Conservation (phyloP, 2,888 invertebrate species). For the Epirrhoe tristata region DNA sequence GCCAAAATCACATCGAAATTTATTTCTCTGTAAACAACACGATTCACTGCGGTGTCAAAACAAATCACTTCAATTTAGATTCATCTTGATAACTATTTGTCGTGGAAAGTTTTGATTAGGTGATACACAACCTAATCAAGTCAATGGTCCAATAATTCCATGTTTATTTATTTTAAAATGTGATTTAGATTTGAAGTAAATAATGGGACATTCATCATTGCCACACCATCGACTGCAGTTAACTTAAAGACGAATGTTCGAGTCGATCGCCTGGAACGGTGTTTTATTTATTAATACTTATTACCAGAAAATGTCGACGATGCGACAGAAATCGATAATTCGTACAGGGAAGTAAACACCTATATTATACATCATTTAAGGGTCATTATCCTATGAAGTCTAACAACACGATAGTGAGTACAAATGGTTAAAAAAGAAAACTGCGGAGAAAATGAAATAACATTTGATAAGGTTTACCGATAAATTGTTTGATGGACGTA, state of each 20-base stretch:
- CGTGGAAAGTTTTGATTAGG: constrained; percentile 4
- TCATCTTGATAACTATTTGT: not conserved
- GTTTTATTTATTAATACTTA: constrained; percentile 35
- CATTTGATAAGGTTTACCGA: not conserved
- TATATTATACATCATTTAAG: not conserved
- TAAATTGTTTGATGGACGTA: not conserved
- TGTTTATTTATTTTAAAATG: too few relatives aligned
- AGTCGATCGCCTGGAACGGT: constrained; percentile 8
- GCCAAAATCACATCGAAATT: too few relatives aligned
- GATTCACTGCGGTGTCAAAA: not conserved
- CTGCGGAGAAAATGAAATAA: not conserved
- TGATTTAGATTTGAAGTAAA: not conserved
- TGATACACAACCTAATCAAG: not conserved
- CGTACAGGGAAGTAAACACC: constrained; percentile 32
- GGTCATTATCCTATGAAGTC: constrained; percentile 1
- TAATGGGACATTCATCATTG: constrained; percentile 22
- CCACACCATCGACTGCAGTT: constrained; percentile 25
- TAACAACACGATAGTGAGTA: not conserved
- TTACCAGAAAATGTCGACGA: constrained; percentile 37
- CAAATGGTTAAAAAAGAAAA: not conserved
- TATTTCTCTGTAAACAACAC: too few relatives aligned
- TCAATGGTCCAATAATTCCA: not conserved
- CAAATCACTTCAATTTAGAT: not conserved
- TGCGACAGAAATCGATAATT: constrained; percentile 44
- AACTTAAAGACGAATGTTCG: constrained; percentile 28